These are phyloP conservation scores for Tiliacea aurago DNA, from an alignment of 2,888 invertebrate species.

Conservation along the genomic window DNA sequence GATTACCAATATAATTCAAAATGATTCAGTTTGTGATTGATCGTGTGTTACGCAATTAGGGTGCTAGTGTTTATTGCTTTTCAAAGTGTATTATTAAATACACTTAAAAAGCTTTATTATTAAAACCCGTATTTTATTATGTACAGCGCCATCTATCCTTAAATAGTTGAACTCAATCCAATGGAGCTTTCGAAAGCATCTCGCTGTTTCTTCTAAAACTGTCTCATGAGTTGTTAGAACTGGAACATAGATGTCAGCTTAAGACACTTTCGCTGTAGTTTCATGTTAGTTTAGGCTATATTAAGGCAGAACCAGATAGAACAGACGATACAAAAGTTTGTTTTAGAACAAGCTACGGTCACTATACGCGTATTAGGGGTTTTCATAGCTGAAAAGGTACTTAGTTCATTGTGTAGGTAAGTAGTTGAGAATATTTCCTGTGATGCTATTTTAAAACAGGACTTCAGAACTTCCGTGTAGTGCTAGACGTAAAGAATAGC, in stretches of 20 bases:
- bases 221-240: slow-evolving; percentile 7
- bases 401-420: neutral
- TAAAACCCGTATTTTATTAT: neutral
- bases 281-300: neutral
- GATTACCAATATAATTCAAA: no score
- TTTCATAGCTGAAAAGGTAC: neutral
- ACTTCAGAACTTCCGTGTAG: neutral
- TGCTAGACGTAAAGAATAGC: no score
- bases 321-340: neutral
- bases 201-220: neutral
- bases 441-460: neutral
- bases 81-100: no score
- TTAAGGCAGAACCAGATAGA: slow-evolving; percentile 6
- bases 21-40: no score
- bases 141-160: slow-evolving; percentile 57
- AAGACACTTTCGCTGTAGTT: neutral
- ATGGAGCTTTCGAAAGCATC: neutral
- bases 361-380: no score
- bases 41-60: no score
- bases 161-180: neutral
- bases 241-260: slow-evolving; percentile 51
- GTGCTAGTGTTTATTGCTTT: no score
- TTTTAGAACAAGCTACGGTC: neutral
- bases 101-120: no score
- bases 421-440: no score